Percentiles rank a stretch among this genome's conserved stretches.
Conservation (phyloP, 2,888 invertebrate species). For the Fissipunctia ypsillon region DNA sequence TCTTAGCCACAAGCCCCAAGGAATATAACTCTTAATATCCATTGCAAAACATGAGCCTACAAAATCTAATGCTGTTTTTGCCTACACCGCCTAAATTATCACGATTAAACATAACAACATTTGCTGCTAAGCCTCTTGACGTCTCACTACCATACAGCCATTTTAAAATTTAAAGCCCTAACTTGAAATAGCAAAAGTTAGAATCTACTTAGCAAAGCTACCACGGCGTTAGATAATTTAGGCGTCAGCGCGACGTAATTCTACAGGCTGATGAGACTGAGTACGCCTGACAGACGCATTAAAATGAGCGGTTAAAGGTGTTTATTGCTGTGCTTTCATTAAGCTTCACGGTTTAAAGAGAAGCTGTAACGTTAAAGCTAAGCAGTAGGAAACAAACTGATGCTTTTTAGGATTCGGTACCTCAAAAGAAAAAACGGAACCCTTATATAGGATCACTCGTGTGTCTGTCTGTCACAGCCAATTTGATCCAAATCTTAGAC, state of each 20-base stretch:
- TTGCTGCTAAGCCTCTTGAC: neutral
- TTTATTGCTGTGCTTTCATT: neutral
- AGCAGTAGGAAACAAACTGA: neutral
- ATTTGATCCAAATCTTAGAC: too few relatives aligned
- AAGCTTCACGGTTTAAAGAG: too few relatives aligned
- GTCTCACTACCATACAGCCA: neutral
- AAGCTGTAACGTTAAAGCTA: neutral
- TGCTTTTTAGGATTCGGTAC: too few relatives aligned
- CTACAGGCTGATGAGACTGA: slow-evolving; percentile 19
- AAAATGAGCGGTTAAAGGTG: slow-evolving; percentile 8
- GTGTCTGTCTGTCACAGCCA: too few relatives aligned
- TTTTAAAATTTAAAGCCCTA: slow-evolving; percentile 35
- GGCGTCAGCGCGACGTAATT: neutral
- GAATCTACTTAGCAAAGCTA: slow-evolving; percentile 8
- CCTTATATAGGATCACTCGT: too few relatives aligned
- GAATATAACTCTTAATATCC: too few relatives aligned
- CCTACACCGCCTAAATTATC: neutral
- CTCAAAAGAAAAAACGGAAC: too few relatives aligned
- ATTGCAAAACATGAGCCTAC: neutral
- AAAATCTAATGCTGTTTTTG: neutral
- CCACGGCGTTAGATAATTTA: slow-evolving; percentile 17
- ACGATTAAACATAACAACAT: neutral
- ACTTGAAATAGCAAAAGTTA: slow-evolving; percentile 35
- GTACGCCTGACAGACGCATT: slow-evolving; percentile 3
- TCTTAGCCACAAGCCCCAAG: too few relatives aligned